Percentiles rank a stretch among this genome's conserved stretches.
Evolutionary conservation across 1,140 invertebrate species (phyloP).

Genomic region (Formica exsecta): DNA sequence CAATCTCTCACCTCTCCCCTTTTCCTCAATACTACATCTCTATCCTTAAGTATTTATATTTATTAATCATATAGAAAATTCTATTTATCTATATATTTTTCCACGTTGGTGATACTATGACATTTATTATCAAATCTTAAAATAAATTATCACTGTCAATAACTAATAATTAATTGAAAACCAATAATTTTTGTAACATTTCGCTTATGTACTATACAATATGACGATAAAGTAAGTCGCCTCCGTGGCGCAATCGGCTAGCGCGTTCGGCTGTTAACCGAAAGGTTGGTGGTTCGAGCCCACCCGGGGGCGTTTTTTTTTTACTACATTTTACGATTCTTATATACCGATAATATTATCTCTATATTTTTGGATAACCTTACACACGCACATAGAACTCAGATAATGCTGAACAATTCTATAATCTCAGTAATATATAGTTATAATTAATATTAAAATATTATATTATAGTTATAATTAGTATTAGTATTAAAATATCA

Average conservation of each 20-base stretch:
- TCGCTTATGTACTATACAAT: background rate
- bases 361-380: background rate
- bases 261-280: conserved; percentile 97
- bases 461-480: background rate
- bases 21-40: no score
- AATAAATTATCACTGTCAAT: background rate
- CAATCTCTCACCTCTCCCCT: background rate
- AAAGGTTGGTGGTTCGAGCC: conserved; percentile 96
- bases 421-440: background rate
- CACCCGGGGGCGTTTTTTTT: conserved; percentile 89
- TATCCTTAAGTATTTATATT: background rate
- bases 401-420: background rate
- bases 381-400: background rate
- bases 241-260: conserved; percentile 94
- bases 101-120: background rate
- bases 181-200: background rate
- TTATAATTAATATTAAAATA: background rate
- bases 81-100: background rate
- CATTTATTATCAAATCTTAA: background rate
- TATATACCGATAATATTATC: background rate
- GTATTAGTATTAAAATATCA: background rate
- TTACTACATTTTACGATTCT: conserved; percentile 53
- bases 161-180: conserved; percentile 2
- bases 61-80: background rate
- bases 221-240: conserved; percentile 77